A percentile compares a stretch with the other conserved stretches of the same genome.
Evolutionary conservation across 1,140 invertebrate genomes (phyloP).

Genomic region (Anastrepha ludens): DNA sequence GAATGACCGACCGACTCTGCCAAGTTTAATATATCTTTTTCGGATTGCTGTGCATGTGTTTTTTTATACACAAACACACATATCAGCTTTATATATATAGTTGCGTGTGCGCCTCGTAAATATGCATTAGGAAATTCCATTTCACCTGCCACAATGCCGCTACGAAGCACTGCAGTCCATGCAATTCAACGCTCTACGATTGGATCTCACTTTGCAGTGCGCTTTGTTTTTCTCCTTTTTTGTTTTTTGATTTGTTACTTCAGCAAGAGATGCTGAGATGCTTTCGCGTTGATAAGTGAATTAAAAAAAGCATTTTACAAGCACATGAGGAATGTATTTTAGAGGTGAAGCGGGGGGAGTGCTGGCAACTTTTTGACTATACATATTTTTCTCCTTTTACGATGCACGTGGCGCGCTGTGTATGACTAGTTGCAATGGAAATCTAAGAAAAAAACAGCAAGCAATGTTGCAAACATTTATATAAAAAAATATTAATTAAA

Average conservation of each 20-base stretch:
- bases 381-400: not conserved
- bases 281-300: conserved; percentile 38
- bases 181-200: conserved; percentile 10
- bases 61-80: not conserved
- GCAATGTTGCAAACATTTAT: too few species aligned
- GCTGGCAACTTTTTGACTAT: not conserved
- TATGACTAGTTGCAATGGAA: too few species aligned
- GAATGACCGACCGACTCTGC: conserved; percentile 9
- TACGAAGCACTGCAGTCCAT: not conserved
- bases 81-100: not conserved
- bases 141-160: conserved; percentile 39
- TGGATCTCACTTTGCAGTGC: not conserved
- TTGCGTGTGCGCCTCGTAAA: conserved; percentile 21
- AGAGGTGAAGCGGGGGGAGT: not conserved
- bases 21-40: not conserved
- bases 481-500: too few species aligned
- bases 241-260: too few species aligned
- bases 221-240: not conserved
- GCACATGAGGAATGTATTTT: not conserved
- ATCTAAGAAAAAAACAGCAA: too few species aligned
- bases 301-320: not conserved
- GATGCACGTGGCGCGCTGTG: not conserved
- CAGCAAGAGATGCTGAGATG: not conserved
- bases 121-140: conserved; percentile 49
- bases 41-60: not conserved